Evolutionary conservation across 2,888 invertebrate genomes (phyloP), one percentile per base, ranked within the genome.

Genomic region (Drosophila multiciliata): DNA sequence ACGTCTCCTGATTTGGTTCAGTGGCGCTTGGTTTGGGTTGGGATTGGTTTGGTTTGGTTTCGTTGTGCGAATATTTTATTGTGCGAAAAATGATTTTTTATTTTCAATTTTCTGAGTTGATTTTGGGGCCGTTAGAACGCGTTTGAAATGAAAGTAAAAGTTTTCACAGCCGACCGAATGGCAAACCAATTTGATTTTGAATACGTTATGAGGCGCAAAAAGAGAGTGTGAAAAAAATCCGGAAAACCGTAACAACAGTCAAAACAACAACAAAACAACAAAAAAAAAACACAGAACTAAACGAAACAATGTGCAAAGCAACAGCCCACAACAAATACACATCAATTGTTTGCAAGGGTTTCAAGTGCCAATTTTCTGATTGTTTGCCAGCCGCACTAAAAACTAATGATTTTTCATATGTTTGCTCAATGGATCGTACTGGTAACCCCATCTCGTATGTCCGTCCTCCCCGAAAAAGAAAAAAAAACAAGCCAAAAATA

Each of bases 81-180:
- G 91, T 81, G 87, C 90, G 90, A 89, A 87, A 91, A 91, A 91
- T 89, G 83, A 87, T 87, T 90, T 91, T 87, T 90, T 90, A 80
- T 88, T 89, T 80, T 82, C 88, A 83, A 83, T 83, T 85, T 76
- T 75, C 76, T 66, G 63, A 78, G 61, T 68, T 66, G 77, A 75
- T 76, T 75, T 72, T 68, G 40, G 55, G 38, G 38, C 38, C 35
- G 78, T 68, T 64, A 66, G 77, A 76, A 20, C 58, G 66, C 64
- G 68, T 49, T 71, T 59, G 70, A 83, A 81, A 70, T 74, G 73
- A 86, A 88, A 88, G 87, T 88, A 70, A 86, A 78, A 86, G 89
- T 87, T 71, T 73, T 69, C 71, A 65, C 83, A 76, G 81, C 75
- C 68, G 81, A 72, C 71, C 78, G 64, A 86, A 79, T 83, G 68